Base-by-base conservation (phyloP, 2,797 vertebrate genomes). In the Myotis daubentonii region DNA sequence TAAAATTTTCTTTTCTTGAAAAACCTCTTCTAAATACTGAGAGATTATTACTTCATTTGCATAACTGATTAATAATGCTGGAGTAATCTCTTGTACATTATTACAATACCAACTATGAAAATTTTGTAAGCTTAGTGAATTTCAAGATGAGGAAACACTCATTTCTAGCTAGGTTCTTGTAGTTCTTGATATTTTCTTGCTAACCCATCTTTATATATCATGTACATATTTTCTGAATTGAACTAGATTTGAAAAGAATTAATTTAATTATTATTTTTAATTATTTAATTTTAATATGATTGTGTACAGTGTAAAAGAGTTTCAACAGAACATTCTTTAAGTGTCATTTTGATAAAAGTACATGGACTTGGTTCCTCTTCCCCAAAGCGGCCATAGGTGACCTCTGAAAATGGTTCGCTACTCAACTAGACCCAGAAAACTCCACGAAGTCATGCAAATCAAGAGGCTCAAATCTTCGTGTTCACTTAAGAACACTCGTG, bases 171-270 rank as follows among this genome's bases (percentile, higher is more conserved):
- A 44, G 9, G 44, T 71, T 95, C 75, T 84, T 79, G 22, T 23
- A 47, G 60, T 49, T 41, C 44, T 83, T 93, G 23, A 41, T 92
- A 68, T 44, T 89, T 95, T 90, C 49, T 94, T 94, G 17, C 53
- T 82, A 75, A 71, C 11, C 41, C 0, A 38, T 93, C 70, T 84
- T 94, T 91, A 4, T 51, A 53, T 47, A 60, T 81, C 28, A 47
- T 71, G 5, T 60, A 38, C 22, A 5, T 91, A 49, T 89, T 89
- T 95, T 92, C 49, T 89, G 6, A 86, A 65, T 44, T 96, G 36
- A 71, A 82, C 51, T 94, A 49, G 28, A 47, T 90, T 92, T 91
- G 33, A 76, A 89, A 94, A 92, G 28, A 20, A 75, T 79, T 78
- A 76, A 68, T 93, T 79, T 36, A 53, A 55, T 79, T 62, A 53